Evolutionary conservation across 2,888 invertebrate species (phyloP).

Genomic region (Alsophila aescularia): DNA sequence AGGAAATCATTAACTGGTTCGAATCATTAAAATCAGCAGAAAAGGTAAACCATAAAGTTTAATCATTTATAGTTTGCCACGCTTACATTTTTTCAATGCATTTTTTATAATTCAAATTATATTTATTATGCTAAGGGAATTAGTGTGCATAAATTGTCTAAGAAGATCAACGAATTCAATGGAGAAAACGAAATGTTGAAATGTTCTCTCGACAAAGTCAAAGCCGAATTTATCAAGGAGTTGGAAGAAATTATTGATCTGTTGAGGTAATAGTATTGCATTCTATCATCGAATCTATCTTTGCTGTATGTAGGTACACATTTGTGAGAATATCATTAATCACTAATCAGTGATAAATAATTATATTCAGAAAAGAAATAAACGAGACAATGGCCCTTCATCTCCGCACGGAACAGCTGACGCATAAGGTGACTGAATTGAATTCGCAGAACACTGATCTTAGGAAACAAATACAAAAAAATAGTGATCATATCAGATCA

Average conservation of each 20-base stretch:
- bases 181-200: slow-evolving; percentile 69
- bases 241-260: slow-evolving; percentile 58
- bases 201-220: slow-evolving; percentile 56
- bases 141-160: slow-evolving; percentile 52
- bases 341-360: not conserved
- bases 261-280: slow-evolving; percentile 54
- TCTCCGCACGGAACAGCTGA: slow-evolving; percentile 60
- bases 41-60: slow-evolving; percentile 49
- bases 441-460: slow-evolving; percentile 64
- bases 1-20: slow-evolving; percentile 72
- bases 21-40: slow-evolving; percentile 56
- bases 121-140: slow-evolving; percentile 49
- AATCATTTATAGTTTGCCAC: not conserved
- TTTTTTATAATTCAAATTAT: not conserved
- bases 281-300: too few species aligned
- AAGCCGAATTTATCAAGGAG: slow-evolving; percentile 59
- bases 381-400: slow-evolving; percentile 63
- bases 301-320: too few species aligned
- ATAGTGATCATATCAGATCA: slow-evolving; percentile 55
- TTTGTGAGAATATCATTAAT: not conserved
- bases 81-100: not conserved
- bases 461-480: slow-evolving; percentile 61
- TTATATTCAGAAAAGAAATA: slow-evolving; percentile 57
- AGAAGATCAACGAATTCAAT: slow-evolving; percentile 68
- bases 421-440: slow-evolving; percentile 59